These are phyloP conservation scores for Odiellus spinosus DNA, from an alignment of 2,888 invertebrate genomes.

Conservation along the genomic window DNA sequence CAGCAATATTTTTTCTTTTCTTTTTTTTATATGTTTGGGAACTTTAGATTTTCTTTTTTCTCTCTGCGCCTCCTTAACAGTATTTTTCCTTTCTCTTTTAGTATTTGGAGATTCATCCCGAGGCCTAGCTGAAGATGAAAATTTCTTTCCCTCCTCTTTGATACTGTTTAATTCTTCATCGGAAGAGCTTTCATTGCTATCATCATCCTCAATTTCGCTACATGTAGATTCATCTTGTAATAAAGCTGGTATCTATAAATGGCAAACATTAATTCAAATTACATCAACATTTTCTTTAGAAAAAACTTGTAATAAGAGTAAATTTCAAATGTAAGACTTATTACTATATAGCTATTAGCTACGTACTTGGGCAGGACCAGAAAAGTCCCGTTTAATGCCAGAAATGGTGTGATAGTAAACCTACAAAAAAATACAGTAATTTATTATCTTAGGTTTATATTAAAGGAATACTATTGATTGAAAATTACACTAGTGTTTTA, in stretches of 20 bases:
- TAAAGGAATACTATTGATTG: too few species aligned
- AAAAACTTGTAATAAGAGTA: too few species aligned
- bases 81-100: slow-evolving; percentile 59
- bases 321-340: too few species aligned
- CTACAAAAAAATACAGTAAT: not conserved
- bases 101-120: slow-evolving; percentile 35
- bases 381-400: slow-evolving; percentile 62
- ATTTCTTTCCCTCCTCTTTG: slow-evolving; percentile 24
- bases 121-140: slow-evolving; percentile 25
- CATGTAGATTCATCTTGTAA: too few species aligned
- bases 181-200: slow-evolving; percentile 10
- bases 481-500: too few species aligned
- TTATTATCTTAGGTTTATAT: not conserved
- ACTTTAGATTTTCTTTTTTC: slow-evolving; percentile 60
- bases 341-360: too few species aligned
- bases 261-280: too few species aligned
- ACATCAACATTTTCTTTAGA: too few species aligned
- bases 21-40: slow-evolving; percentile 84
- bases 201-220: slow-evolving; percentile 20
- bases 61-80: slow-evolving; percentile 69
- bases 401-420: slow-evolving; percentile 72
- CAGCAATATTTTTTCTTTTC: slow-evolving; percentile 46
- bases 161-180: too few species aligned
- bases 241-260: slow-evolving; percentile 9
- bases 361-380: slow-evolving; percentile 49